phyloP scores from a whole-genome alignment of 2,113 vertebrate genomes.

The Apaloderma vittatum region DNA sequence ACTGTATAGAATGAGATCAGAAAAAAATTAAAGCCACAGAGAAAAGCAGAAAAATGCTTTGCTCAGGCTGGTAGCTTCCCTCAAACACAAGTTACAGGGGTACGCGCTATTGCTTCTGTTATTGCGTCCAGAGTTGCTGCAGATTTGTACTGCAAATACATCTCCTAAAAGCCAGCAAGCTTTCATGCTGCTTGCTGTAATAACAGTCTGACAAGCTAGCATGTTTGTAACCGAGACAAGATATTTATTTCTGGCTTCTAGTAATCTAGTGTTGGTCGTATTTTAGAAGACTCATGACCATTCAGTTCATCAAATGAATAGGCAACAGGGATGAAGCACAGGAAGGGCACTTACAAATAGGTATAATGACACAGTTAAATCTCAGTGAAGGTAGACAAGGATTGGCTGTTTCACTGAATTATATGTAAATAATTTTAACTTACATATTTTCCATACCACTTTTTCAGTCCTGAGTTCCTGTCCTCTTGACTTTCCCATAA shows the following conservation, averaged over 20 bases:
- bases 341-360: neutral
- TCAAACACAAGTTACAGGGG: neutral
- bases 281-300: neutral
- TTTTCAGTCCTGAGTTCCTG: neutral
- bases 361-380: neutral
- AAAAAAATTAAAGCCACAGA: neutral
- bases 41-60: neutral
- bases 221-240: neutral
- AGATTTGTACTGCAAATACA: neutral
- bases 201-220: neutral
- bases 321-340: neutral
- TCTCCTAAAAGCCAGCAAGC: neutral
- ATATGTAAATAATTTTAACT: neutral
- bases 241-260: constrained; percentile 4
- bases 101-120: neutral
- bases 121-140: neutral
- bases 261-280: neutral
- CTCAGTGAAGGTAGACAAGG: neutral
- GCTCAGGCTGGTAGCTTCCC: neutral
- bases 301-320: neutral
- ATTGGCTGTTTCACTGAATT: neutral
- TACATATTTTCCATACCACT: neutral
- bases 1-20: neutral
- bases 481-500: neutral
- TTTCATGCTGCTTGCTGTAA: neutral